Evolutionary conservation across 2,888 invertebrate species (phyloP), one percentile per base, ranked within the genome.

Genomic region (Eupsilia transversa): DNA sequence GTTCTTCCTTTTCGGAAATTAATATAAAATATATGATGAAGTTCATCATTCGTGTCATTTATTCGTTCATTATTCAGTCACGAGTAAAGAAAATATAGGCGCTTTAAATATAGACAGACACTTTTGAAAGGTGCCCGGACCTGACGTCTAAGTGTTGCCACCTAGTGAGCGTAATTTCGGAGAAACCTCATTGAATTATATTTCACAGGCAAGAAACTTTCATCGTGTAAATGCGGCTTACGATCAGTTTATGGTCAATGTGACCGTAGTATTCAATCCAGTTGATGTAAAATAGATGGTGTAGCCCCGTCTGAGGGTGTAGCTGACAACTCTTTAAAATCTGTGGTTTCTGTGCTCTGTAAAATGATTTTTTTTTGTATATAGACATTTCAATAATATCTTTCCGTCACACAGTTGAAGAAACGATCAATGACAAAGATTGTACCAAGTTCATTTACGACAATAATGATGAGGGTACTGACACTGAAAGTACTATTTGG

Each of bases 401-500:
- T 82, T 74, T 65, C 72, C 65, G 43, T 60, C 75, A 85, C 66
- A 70, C 65, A 94, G 94, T 87, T 20, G 84, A 87, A 23, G 94
- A 94, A 60, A 81, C 81, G 2, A 75, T 93, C 17, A 81, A 86
- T 57, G 88, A 89, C 43, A 81, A 82, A 38, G 85, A 91, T 3
- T 90, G 90, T 27, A 78, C 86, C 0, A 94, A 91, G 75, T 94
- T 92, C 71, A 1, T 43, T 27, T 54, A 67, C 30, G 57, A 86
- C 17, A 0, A 0, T 10, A 60, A 35, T 10, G 74, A 82, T n/a
- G 70, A 74, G 3, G 67, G 61, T 4, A 41, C 54, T 33, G 84
- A 88, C 17, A 14, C 20, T 0, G 84, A 77, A 66, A 46, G 81
- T 27, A 89, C 89, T 30, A n/a, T 94, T n/a, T 94, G 93, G 93